These are phyloP conservation scores for Nomada flava DNA, from an alignment of 2,888 invertebrate species.

Conservation along the genomic window DNA sequence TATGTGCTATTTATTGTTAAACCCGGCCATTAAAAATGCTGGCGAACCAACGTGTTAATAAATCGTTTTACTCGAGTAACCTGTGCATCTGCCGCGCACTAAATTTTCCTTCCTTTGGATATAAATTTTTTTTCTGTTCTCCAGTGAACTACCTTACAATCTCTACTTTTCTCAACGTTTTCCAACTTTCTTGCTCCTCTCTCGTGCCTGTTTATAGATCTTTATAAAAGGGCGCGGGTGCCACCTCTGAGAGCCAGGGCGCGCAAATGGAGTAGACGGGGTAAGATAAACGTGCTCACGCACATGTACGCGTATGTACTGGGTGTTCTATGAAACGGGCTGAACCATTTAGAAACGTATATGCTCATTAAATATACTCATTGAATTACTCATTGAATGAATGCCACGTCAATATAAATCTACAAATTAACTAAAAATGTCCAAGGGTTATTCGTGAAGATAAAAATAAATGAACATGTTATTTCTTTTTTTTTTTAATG, in stretches of 20 bases:
- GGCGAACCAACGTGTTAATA: slow-evolving; percentile 2
- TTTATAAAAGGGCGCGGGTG: slow-evolving; percentile 13
- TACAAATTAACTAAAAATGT: too few species aligned
- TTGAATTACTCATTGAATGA: too few species aligned
- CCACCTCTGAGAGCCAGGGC: neutral
- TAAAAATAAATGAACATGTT: too few species aligned
- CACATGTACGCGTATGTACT: neutral
- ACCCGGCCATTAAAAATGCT: neutral
- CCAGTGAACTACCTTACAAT: slow-evolving; percentile 1
- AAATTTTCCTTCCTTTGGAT: neutral
- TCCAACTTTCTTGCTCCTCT: neutral
- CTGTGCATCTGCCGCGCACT: neutral
- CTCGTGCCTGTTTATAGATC: slow-evolving; percentile 42
- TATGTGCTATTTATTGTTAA: neutral
- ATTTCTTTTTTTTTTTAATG: too few species aligned
- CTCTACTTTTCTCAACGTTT: slow-evolving; percentile 1
- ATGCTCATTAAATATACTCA: too few species aligned
- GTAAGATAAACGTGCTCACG: slow-evolving; percentile 37
- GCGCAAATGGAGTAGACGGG: slow-evolving; percentile 26
- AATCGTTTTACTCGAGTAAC: neutral
- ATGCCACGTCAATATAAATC: too few species aligned
- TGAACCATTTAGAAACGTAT: neutral
- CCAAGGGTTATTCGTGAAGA: too few species aligned
- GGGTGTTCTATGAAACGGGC: neutral
- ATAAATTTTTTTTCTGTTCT: neutral